Conservation (phyloP, 2,888 invertebrate species). For the Caenorhabditis wallacei region DNA sequence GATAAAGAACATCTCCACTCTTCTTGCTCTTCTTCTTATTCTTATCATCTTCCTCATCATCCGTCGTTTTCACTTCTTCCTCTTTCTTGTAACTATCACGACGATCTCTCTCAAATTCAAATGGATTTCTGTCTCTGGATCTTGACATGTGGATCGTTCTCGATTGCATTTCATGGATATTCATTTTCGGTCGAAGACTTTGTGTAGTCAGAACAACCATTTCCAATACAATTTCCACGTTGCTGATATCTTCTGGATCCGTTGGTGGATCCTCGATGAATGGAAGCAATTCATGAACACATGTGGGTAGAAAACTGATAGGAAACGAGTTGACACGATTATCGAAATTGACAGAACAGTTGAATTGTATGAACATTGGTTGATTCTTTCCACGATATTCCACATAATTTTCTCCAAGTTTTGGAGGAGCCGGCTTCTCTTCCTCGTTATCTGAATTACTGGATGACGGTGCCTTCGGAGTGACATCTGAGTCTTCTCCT, state of each 20-base stretch:
- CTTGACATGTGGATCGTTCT: conserved; percentile 17
- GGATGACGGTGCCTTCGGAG: neutral
- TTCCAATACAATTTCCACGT: conserved; percentile 5
- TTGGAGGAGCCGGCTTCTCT: too few relatives aligned
- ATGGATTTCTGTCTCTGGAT: conserved; percentile 31
- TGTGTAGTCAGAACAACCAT: conserved; percentile 13
- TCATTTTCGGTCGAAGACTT: conserved; percentile 7
- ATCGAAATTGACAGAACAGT: conserved; percentile 62
- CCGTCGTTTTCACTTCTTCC: neutral
- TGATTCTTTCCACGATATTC: conserved; percentile 36
- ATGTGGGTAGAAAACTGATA: conserved; percentile 68
- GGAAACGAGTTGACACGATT: conserved; percentile 65
- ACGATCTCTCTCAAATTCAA: conserved; percentile 51
- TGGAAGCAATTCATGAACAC: conserved; percentile 66
- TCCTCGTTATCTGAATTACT: neutral
- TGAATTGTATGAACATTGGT: conserved; percentile 72
- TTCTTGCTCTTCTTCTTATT: neutral
- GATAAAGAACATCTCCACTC: conserved; percentile 9
- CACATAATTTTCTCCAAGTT: conserved; percentile 26
- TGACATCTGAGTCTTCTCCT: neutral
- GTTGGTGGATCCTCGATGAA: conserved; percentile 14
- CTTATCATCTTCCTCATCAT: neutral
- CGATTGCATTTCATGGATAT: conserved; percentile 8
- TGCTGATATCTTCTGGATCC: neutral
- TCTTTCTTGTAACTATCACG: conserved; percentile 38